A percentile compares a stretch with the other conserved stretches of the same genome.
These are phyloP conservation scores for Drosophila nigromelanica DNA, from an alignment of 1,140 invertebrate genomes.

Conservation along the genomic window DNA sequence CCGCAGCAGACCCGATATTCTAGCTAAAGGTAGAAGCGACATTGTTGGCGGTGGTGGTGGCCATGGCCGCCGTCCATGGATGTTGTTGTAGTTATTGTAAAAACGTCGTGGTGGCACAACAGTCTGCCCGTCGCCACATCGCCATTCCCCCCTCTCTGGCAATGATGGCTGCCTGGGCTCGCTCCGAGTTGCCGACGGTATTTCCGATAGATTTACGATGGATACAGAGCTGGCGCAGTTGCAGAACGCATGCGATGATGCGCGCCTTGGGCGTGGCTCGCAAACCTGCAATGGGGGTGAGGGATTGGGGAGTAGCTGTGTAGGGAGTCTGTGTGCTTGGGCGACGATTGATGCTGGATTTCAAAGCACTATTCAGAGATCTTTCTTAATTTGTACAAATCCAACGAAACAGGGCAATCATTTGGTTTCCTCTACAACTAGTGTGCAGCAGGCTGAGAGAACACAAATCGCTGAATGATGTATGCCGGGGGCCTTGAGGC, in stretches of 20 bases:
- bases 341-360: conserved; percentile 70
- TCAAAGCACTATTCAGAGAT: conserved; percentile 32
- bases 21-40: conserved; percentile 15
- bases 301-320: neutral
- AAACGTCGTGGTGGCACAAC: conserved; percentile 4
- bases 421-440: neutral
- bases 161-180: conserved; percentile 55
- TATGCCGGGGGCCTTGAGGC: conserved; percentile 40
- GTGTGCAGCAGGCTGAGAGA: conserved; percentile 18
- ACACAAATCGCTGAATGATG: conserved; percentile 57
- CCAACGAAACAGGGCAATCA: conserved; percentile 23
- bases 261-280: conserved; percentile 60
- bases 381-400: conserved; percentile 49
- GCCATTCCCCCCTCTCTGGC: neutral
- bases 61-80: neutral
- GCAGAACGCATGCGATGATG: conserved; percentile 59
- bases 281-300: conserved; percentile 6
- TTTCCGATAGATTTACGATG: conserved; percentile 43
- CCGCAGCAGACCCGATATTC: conserved; percentile 13
- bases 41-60: conserved; percentile 5
- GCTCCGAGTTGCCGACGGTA: conserved; percentile 56
- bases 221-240: conserved; percentile 54
- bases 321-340: conserved; percentile 25
- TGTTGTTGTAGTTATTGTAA: conserved; percentile 3
- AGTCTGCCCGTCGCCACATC: neutral